Evolutionary conservation across 2,113 vertebrate species (phyloP).

Genomic region (Grus americana): DNA sequence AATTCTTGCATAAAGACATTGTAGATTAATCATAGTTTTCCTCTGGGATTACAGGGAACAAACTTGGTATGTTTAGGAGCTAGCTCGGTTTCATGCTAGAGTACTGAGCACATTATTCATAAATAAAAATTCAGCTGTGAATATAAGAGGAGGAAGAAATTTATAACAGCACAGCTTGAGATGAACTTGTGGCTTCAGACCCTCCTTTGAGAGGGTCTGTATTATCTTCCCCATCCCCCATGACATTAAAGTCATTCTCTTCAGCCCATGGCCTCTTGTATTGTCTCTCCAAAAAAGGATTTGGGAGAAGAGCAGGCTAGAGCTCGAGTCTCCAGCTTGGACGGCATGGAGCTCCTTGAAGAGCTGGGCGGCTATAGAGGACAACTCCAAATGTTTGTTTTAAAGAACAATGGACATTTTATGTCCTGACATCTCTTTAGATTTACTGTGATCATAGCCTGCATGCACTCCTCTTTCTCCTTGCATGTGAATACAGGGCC

Average conservation of each 20-base stretch:
- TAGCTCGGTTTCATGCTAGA: not conserved
- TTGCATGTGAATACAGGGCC: not conserved
- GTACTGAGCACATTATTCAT: not conserved
- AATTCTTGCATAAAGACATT: not conserved
- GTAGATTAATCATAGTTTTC: not conserved
- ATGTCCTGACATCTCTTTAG: not conserved
- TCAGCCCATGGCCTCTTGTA: not conserved
- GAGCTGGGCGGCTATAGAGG: not conserved
- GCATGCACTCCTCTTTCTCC: not conserved
- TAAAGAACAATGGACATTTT: not conserved
- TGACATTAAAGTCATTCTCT: not conserved
- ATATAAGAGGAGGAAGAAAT: not conserved
- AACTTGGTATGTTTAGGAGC: not conserved
- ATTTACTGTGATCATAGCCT: not conserved
- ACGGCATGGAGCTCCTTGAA: not conserved
- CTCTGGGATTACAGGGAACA: not conserved
- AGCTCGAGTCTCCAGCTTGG: not conserved
- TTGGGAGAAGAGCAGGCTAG: not conserved
- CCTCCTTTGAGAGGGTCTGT: not conserved
- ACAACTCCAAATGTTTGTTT: not conserved
- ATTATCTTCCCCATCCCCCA: not conserved
- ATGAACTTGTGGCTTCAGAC: not conserved
- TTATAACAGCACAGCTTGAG: not conserved
- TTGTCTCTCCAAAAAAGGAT: not conserved
- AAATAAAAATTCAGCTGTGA: not conserved